These are phyloP conservation scores for Tachyglossus aculeatus DNA, from an alignment of 2,797 vertebrate genomes.

Conservation along the genomic window DNA sequence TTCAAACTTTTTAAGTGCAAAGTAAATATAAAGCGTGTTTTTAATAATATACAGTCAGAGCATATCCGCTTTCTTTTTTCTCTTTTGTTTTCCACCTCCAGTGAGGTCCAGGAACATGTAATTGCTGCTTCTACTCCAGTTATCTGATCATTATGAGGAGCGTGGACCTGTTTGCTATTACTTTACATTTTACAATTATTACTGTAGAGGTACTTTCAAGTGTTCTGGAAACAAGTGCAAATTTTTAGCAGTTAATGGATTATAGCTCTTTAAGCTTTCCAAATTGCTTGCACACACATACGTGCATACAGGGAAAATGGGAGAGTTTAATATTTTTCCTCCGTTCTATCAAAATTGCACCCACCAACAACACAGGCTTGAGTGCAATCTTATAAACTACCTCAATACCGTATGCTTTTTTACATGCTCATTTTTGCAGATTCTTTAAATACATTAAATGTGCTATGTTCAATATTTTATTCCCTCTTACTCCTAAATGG, in stretches of 20 bases:
- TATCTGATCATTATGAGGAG: constrained; percentile 74
- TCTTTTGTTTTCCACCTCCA: constrained; percentile 62
- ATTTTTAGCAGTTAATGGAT: constrained; percentile 61
- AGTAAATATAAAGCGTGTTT: constrained; percentile 68
- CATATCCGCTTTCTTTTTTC: constrained; percentile 59
- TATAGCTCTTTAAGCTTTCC: constrained; percentile 62
- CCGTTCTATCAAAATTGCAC: constrained; percentile 54
- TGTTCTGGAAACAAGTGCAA: constrained; percentile 63
- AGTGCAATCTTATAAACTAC: constrained; percentile 30
- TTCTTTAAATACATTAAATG: constrained; percentile 27
- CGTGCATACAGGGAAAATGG: constrained; percentile 45
- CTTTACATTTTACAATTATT: constrained; percentile 71
- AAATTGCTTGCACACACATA: constrained; percentile 49
- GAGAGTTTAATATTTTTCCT: constrained; percentile 61
- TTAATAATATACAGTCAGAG: constrained; percentile 59
- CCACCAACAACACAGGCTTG: constrained; percentile 46
- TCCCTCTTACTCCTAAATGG: constrained; percentile 41
- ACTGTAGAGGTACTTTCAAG: constrained; percentile 63
- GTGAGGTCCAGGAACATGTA: constrained; percentile 66
- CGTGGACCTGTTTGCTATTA: constrained; percentile 63
- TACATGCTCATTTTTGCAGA: constrained; percentile 6
- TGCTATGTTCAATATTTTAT: constrained; percentile 25
- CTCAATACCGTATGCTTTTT: constrained; percentile 25
- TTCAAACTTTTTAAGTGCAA: constrained; percentile 73
- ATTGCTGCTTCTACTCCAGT: constrained; percentile 67